Conservation (phyloP, 1,140 invertebrate genomes). For the Macrotrachela quadricornifera region DNA sequence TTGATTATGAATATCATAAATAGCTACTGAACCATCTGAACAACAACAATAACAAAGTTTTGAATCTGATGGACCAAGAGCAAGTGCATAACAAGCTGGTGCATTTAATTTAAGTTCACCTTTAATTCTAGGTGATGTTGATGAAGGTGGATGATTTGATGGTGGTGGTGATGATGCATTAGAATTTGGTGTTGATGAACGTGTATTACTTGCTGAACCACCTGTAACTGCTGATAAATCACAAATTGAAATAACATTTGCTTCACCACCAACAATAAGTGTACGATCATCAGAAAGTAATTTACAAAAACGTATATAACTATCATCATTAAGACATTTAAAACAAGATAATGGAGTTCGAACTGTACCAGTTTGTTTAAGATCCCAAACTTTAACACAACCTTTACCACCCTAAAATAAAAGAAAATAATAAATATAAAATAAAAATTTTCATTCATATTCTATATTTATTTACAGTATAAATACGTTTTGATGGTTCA, state of each 20-base stretch:
- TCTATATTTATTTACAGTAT: too few species aligned
- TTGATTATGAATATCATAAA: slow-evolving; percentile 83
- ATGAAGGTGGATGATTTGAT: too few species aligned
- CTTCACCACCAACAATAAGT: slow-evolving; percentile 85
- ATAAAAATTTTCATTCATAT: too few species aligned
- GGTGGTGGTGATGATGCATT: neutral
- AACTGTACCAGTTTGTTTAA: slow-evolving; percentile 40
- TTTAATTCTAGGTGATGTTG: slow-evolving; percentile 32
- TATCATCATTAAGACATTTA: slow-evolving; percentile 70
- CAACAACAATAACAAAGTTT: slow-evolving; percentile 90
- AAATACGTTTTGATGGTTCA: slow-evolving; percentile 51
- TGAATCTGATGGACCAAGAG: slow-evolving; percentile 69
- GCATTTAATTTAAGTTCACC: slow-evolving; percentile 84
- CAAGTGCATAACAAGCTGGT: slow-evolving; percentile 87
- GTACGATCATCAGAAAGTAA: slow-evolving; percentile 81
- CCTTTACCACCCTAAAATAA: slow-evolving; percentile 60
- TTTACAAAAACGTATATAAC: slow-evolving; percentile 90
- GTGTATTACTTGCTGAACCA: neutral
- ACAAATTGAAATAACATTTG: slow-evolving; percentile 83
- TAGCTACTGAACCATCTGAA: slow-evolving; percentile 78
- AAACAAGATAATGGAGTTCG: slow-evolving; percentile 59
- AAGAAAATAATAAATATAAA: too few species aligned
- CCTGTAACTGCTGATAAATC: slow-evolving; percentile 38
- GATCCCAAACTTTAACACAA: slow-evolving; percentile 72
- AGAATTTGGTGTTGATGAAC: too few species aligned